Conservation (phyloP, 2,113 vertebrate genomes). For the Nyctibius bracteatus region DNA sequence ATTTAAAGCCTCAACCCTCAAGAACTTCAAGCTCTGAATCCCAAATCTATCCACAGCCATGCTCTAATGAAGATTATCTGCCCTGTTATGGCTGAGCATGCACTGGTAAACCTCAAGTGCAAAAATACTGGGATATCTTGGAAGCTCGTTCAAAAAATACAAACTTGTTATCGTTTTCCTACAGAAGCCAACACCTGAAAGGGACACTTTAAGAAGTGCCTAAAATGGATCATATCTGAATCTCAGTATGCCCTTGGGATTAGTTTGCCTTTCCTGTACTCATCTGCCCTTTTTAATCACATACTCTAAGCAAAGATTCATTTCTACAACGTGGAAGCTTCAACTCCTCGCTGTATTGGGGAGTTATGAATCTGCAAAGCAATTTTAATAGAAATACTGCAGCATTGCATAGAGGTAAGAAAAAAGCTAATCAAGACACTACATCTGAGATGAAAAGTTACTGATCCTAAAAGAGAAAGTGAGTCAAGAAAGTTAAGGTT, state of each 20-base stretch:
- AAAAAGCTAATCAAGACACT: conserved; percentile 6
- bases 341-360: not conserved
- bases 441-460: conserved; percentile 8
- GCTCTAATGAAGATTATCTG: not conserved
- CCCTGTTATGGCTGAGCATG: not conserved
- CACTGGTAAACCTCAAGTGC: rapidly evolving
- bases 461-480: not conserved
- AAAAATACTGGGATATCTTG: not conserved
- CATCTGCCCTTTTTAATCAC: not conserved
- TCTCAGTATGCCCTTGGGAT: not conserved
- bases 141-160: not conserved
- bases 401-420: not conserved
- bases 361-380: not conserved
- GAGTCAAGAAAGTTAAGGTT: not conserved
- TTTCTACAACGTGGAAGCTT: not conserved
- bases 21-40: not conserved
- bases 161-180: not conserved
- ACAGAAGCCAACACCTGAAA: not conserved
- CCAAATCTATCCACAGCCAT: not conserved
- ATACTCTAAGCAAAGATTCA: not conserved
- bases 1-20: not conserved
- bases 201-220: too few species aligned
- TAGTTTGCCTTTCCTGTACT: not conserved
- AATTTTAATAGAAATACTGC: not conserved
- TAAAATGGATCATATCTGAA: not conserved